Base-by-base conservation (phyloP, 1,140 invertebrate species). In the Polyergus mexicanus region DNA sequence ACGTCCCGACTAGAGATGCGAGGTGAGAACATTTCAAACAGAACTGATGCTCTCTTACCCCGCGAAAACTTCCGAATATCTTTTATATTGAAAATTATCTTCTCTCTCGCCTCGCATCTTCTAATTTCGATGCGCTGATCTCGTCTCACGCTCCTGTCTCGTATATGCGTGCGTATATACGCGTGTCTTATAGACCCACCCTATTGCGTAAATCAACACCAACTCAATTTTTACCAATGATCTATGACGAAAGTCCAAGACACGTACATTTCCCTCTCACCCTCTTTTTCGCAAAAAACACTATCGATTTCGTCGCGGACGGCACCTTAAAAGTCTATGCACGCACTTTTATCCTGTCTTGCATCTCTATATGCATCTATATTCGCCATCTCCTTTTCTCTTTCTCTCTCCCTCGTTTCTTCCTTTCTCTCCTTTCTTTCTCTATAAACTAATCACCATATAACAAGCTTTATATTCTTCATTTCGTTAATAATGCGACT, bases 401-500 rank as follows among this genome's bases (percentile, higher is more conserved):
- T 86, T 87, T 86, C 86, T 75, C 89, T 87, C 84, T 88, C 22
- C 8, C 71, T 76, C 54, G 22, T 65, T 11, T 68, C 19, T 60
- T 6, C 22, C 28, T 19, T 8, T 19, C 13, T 83, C 76, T 47
- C 66, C 51, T 35, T 74, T 47, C 44, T 19, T 66, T 83, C 25
- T 71, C 65, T 88, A 91, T 85, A 91, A 91, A 92, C 85, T 89
- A 89, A 90, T 89, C 85, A 92, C 76, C 87, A 88, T 69, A 56
- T 91, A 93, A 94, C 91, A 93, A 94, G 91, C 92, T 87, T 93
- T 93, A 92, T 91, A 92, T 65, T 87, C 83, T 88, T 89, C 89
- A 85, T 84, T 84, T 92, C 86, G 85, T 87, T 86, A 85, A 84
- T 90, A 90, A 92, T 90, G 91, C 91, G 93, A 94, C 93, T 94